Evolutionary conservation across 2,113 vertebrate species (phyloP), one percentile per base, ranked within the genome.

Genomic region (Callionymus lyra): DNA sequence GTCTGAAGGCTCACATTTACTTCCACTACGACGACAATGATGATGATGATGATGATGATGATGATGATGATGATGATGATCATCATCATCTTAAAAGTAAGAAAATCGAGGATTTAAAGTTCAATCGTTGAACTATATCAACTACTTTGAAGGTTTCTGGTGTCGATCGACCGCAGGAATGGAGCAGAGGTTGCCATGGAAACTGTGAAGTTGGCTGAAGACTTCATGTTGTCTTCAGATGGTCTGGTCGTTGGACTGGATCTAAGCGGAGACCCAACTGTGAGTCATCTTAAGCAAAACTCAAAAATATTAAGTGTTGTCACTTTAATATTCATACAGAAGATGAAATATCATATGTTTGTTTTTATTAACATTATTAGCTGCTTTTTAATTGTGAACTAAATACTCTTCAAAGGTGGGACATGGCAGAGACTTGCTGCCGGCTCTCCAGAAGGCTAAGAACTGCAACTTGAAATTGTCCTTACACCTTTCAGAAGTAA

Each of bases 401-500:
- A 12, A 9, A 6, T 39, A 45, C 53, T 41, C 12, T 70, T 52
- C 79, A 72, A 68, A 99, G 95, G 86, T 86, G 39, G 94, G 93
- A 34, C 82, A 79, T 44, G 91, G 87, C 18, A 87, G 79, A 80
- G 82, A 93, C 47, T 84, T 94, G 34, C 74, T 97, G 56, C 90
- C 90, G 56, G 86, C 91, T 0, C 83, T 99, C 37, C 81, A 83
- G 21, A 88, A 79, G 75, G 94, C 92, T 16, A 93, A 84, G 72
- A 91, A 86, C 61, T 73, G 79, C 52, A 94, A 94, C 36, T 76
- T 99, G 21, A 97, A 90, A 76, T 63, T 97, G 68, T 88, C 94
- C 0, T 59, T 99, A 56, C 94, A 99, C 64, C 85, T 99, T 52
- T 90, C 90, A 52, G 94, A 99, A 87, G 95, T 99, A 87, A 62